Evolutionary conservation across 2,797 vertebrate genomes (phyloP), one percentile per base, ranked within the genome.

Genomic region (Aldrovandia affinis): DNA sequence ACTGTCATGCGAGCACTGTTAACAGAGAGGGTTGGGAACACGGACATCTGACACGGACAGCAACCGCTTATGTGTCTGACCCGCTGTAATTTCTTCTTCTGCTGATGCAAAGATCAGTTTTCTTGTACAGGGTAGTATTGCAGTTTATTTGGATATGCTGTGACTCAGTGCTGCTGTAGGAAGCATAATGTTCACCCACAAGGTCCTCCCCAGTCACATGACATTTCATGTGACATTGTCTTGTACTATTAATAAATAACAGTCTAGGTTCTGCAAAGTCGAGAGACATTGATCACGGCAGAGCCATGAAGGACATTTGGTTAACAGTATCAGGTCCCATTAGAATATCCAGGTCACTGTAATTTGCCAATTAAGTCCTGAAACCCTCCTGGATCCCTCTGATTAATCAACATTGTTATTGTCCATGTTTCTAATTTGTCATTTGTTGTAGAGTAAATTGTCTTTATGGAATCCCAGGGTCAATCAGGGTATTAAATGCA

Each of bases 51-150:
- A 50, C 68, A 15, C 63, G 33, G 63, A 85, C 59, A 80, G 30
- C 4, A 15, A 28, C 63, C 83, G 18, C 78, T 50, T 65, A 33
- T 1, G 63, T 15, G 68, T 42, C 68, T 39, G 36, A 73, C 68
- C 65, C 78, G 12, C 83, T n/a, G 73, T 36, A 36, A 42, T 77
- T 52, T 70, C 81, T 14, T 36, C 28, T 42, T 0, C 61, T 28
- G 10, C 25, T 47, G 68, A 85, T 80, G 82, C 52, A 54, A 77
- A 50, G 57, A 22, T 81, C 50, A 75, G 28, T 39, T 73, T 70
- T 54, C 59, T 52, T 54, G 28, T 81, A 86, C 18, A 91, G 87
- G 86, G 91, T 90, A 89, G 63, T 52, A 75, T 82, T 65, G 79
- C 77, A 70, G 22, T 52, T 54, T 78, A 57, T 78, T 78, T 57